Conservation (phyloP, 2,113 vertebrate species). For the Alexandromys fortis region DNA sequence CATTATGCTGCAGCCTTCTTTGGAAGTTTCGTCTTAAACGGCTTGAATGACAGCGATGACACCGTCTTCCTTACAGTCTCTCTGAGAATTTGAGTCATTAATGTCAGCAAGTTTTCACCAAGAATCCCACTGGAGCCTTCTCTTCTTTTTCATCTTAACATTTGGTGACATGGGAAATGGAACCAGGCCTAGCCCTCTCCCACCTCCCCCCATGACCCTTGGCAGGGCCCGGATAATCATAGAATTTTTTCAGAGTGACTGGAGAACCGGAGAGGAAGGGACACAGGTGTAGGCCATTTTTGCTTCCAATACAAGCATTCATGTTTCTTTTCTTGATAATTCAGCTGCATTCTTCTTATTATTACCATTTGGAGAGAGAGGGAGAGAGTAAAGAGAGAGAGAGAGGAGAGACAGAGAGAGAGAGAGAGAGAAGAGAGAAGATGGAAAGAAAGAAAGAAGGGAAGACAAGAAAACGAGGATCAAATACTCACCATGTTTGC, state of each 20-base stretch:
- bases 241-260: not conserved
- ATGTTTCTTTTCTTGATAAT: not conserved
- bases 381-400: too few species aligned
- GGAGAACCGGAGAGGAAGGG: not conserved
- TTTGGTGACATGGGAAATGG: constrained; percentile 55
- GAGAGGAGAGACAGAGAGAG: too few species aligned
- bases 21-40: constrained; percentile 66
- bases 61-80: constrained; percentile 66
- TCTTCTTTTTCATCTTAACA: constrained; percentile 59
- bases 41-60: constrained; percentile 75
- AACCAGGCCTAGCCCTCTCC: not conserved
- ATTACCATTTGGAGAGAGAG: too few species aligned
- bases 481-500: not conserved
- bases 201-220: not conserved
- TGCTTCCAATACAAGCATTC: not conserved
- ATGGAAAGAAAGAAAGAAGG: not conserved
- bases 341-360: not conserved
- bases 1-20: constrained; percentile 73
- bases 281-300: not conserved
- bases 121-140: constrained; percentile 49
- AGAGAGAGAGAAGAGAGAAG: too few species aligned
- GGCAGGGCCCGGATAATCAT: not conserved
- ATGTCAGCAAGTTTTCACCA: constrained; percentile 76
- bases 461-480: not conserved
- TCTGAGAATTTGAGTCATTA: constrained; percentile 74